Evolutionary conservation across 2,888 invertebrate species (phyloP), one percentile per base, ranked within the genome.

Genomic region (Malthinus flaveolus): DNA sequence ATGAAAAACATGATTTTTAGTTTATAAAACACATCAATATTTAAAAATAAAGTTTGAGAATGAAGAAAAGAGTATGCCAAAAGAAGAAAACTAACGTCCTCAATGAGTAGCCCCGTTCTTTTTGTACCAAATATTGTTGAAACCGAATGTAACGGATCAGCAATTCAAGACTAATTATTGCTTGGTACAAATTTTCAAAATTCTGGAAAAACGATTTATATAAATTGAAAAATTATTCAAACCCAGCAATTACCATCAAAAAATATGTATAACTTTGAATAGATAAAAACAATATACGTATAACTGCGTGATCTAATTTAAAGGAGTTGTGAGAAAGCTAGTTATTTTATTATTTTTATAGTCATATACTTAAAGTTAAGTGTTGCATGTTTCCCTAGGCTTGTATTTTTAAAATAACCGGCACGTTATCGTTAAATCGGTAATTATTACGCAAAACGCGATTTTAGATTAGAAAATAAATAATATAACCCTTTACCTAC

Each of bases 381-480:
- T 56, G 61, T 69, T 66, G 68, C 69, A 69, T 68, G 68, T 69
- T 64, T 59, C 42, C 52, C 42, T 53, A 57, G 51, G 58, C 60
- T 60, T 63, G 56, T 68, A 65, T 68, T 66, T 71, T 68, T 63
- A 59, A 68, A 70, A 69, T 68, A 68, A 67, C 68, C 65, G 50
- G 49, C 64, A 49, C 59, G 61, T 56, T 69, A 69, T 68, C 70
- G 67, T 56, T 49, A 54, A 61, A 71, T 72, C 71, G 68, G 63
- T 62, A 60, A 66, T 67, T 67, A 71, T 71, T 72, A 71, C 67
- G 62, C 63, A 68, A 59, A 70, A 69, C 69, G 68, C 70, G 69
- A 71, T 68, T 63, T 58, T 59, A 62, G 69, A 69, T 70, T 68
- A 56, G 56, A 23, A 58, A 53, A 62, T 65, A 64, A 63, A 53